Percentiles rank a stretch among this genome's conserved stretches.
Evolutionary conservation across 2,888 invertebrate genomes (phyloP).

Genomic region (Campoletis raptor): DNA sequence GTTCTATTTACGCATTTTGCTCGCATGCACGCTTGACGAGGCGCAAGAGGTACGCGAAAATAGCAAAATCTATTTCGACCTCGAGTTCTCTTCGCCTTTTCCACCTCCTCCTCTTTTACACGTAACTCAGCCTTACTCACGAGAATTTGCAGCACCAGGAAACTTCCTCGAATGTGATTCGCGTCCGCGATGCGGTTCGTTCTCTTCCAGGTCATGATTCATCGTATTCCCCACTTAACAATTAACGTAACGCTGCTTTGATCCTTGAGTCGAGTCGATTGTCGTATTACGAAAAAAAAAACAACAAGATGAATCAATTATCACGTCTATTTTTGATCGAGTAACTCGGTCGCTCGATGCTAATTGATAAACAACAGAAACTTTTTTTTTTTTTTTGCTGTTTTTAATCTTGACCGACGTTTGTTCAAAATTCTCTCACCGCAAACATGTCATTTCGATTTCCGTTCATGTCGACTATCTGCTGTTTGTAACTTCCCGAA

Average conservation of each 20-base stretch:
- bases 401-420: not conserved
- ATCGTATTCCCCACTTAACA: slow-evolving; percentile 19
- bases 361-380: not conserved
- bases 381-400: too few relatives aligned
- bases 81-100: slow-evolving; percentile 24
- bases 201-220: slow-evolving; percentile 63
- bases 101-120: slow-evolving; percentile 4
- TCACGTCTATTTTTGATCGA: slow-evolving; percentile 3
- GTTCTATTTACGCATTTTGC: slow-evolving; percentile 70
- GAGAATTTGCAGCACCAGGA: slow-evolving; percentile 54
- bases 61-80: slow-evolving; percentile 70
- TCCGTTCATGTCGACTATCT: not conserved
- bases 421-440: not conserved
- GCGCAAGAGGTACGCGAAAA: slow-evolving; percentile 68
- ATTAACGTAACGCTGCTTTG: not conserved
- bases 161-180: slow-evolving; percentile 61
- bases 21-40: slow-evolving; percentile 64
- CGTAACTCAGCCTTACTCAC: slow-evolving; percentile 66
- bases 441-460: not conserved
- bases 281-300: not conserved
- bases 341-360: not conserved
- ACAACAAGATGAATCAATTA: not conserved
- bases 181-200: slow-evolving; percentile 44
- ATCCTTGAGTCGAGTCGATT: slow-evolving; percentile 21
- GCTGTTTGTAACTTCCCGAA: not conserved